phyloP scores from a whole-genome alignment of 1,140 invertebrate genomes.

The Mycetomoellerius zeteki region DNA sequence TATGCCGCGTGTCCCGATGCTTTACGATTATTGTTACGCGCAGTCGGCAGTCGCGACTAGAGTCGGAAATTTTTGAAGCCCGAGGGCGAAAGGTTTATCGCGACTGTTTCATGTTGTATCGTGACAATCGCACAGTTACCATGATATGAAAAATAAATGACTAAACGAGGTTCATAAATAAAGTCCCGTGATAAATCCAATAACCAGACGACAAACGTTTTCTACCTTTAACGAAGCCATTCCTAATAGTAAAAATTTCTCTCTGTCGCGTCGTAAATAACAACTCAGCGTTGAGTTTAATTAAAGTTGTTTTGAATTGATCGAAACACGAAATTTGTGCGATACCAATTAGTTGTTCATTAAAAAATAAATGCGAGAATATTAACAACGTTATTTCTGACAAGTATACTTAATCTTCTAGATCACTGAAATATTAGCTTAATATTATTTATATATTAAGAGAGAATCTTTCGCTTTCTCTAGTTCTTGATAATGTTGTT shows the following conservation, averaged over 20 bases:
- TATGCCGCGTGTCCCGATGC: conserved; percentile 51
- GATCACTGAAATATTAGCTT: background rate
- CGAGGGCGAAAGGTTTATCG: conserved; percentile 21
- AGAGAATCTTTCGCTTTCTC: background rate
- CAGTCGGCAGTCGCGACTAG: conserved; percentile 46
- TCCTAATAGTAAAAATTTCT: conserved; percentile 28
- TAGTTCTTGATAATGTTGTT: background rate
- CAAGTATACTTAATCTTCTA: background rate
- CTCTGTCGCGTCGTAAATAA: background rate
- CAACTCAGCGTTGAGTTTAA: conserved; percentile 7
- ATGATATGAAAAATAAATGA: conserved; percentile 28
- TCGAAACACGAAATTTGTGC: conserved; percentile 1
- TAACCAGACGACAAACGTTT: conserved; percentile 30
- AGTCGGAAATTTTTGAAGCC: conserved; percentile 34
- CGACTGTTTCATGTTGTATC: conserved; percentile 15
- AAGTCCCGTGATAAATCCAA: conserved; percentile 20
- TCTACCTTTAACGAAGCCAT: conserved; percentile 15
- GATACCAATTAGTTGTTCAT: background rate
- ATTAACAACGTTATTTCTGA: background rate
- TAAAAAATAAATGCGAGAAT: background rate
- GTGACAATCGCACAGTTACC: conserved; percentile 18
- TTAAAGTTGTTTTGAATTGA: conserved; percentile 26
- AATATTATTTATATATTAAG: background rate
- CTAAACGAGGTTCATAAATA: conserved; percentile 31
- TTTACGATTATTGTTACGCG: conserved; percentile 64